Base-by-base conservation (phyloP, 2,797 vertebrate genomes). In the Acanthurus tractus region DNA sequence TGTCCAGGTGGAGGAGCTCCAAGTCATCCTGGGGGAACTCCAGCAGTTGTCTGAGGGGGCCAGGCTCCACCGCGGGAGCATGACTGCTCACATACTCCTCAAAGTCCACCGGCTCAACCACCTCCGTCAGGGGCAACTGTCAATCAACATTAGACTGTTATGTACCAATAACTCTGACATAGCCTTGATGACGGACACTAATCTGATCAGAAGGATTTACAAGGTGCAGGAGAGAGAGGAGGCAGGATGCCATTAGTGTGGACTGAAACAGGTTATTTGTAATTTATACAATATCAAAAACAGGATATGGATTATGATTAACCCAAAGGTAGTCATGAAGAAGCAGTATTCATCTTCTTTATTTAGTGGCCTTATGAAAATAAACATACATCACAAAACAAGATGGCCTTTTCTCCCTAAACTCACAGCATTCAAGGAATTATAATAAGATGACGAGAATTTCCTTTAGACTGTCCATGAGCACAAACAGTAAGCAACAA, bases 1-100 rank as follows among this genome's bases (percentile, higher is more conserved):
- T 96, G 45, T 97, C 95, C 94, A 95, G 93, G 59, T 95, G 93
- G 58, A 95, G 86, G 82, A 98, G 94, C 89, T 96, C 96, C 79
- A 97, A 72, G 84, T 98, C 97, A 18, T 98, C 96, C 0, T 88
- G 77, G 17, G 97, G 97, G 70, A 98, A 98, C 82, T 98, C 97
- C 12, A 95, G 70, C 4, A 98, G 94, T 81, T 97, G 96, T 59
- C 95, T 79, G 68, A 98, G 96, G 3, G 95, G 95, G 1, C 96
- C 96, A 0, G 94, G 91, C 84, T 98, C 97, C 4, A 93, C 92
- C 10, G 94, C 96, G 0, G 95, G 96, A 6, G 95, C 94, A n/a
- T 96, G 95, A 75, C 94, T 96, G 76, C 91, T 95, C 57, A 98
- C 93, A 81, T 97, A 96, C 2, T 97, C 96, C 88, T 98, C 97